These are phyloP conservation scores for Oreochromis spilurus DNA, from an alignment of 2,113 vertebrate species.

Conservation along the genomic window DNA sequence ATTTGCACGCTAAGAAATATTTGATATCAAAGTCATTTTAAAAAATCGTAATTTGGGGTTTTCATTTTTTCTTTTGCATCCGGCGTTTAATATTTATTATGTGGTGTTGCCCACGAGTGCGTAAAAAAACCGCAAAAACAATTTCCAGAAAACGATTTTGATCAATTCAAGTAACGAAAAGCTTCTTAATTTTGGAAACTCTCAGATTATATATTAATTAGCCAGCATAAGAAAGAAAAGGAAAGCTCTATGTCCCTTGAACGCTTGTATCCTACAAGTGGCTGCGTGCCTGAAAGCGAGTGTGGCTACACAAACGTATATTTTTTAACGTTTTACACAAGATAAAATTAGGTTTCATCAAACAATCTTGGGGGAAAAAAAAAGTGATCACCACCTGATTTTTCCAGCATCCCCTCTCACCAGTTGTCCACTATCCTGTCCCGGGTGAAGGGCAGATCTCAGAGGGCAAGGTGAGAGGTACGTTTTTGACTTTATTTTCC, in stretches of 20 bases:
- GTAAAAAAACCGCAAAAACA: background rate
- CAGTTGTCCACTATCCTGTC: background rate
- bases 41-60: background rate
- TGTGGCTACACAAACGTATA: background rate
- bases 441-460: background rate
- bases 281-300: background rate
- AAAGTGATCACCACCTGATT: background rate
- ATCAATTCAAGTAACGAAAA: background rate
- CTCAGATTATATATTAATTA: background rate
- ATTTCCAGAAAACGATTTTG: background rate
- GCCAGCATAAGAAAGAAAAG: background rate
- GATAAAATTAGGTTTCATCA: background rate
- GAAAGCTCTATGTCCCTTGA: background rate
- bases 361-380: background rate
- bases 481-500: background rate
- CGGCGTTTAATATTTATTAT: background rate
- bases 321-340: background rate
- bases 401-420: background rate
- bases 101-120: background rate
- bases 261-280: conserved; percentile 3
- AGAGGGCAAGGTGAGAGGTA: background rate
- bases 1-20: background rate
- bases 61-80: background rate
- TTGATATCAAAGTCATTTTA: background rate
- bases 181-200: background rate